Base-by-base conservation (phyloP, 2,888 invertebrate genomes). In the Hylaea fasciaria region DNA sequence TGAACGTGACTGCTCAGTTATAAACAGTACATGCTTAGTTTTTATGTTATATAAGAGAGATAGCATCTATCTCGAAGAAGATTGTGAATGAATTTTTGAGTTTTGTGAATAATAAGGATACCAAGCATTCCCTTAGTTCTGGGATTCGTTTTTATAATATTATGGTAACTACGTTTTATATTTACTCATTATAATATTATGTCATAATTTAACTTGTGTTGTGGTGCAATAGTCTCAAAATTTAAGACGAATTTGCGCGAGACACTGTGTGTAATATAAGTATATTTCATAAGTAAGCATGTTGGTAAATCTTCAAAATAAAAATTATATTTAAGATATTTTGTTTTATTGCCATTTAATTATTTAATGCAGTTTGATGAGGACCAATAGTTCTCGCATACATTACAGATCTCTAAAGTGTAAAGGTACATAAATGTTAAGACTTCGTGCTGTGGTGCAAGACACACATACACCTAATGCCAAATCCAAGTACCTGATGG, bases 21-120 rank as follows among this genome's bases (percentile, higher is more conserved):
- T 48, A 52, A 56, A 45, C 37, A 49, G 43, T 43, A 43, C 9
- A 41, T 29, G 35, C 32, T 47, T 47, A 66, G 52, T 65, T 57
- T 61, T 52, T 45, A 28, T 55, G 58, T 48, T 35, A 29, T 62
- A 63, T 63, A 57, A 61, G 49, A 39, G 65, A 66, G 73, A 66
- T 73, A 69, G 69, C 64, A 71, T 71, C 70, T 74, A 71, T 73
- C 71, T 70, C 67, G 32, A 58, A 57, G 41, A 62, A n/a, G n/a
- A 47, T 41, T 55, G 57, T 59, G 28, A 28, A 40, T 53, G 11
- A 52, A 22, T 52, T 43, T 52, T 43, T 60, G 22, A 41, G 51
- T 51, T 49, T 49, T 56, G 55, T 56, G 61, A 56, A 57, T 57
- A 56, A 16, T 51, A 48, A 17, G 32, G 47, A n/a, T 47, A 47